phyloP scores from a whole-genome alignment of 1,140 invertebrate genomes.

The Drosophila bocqueti region DNA sequence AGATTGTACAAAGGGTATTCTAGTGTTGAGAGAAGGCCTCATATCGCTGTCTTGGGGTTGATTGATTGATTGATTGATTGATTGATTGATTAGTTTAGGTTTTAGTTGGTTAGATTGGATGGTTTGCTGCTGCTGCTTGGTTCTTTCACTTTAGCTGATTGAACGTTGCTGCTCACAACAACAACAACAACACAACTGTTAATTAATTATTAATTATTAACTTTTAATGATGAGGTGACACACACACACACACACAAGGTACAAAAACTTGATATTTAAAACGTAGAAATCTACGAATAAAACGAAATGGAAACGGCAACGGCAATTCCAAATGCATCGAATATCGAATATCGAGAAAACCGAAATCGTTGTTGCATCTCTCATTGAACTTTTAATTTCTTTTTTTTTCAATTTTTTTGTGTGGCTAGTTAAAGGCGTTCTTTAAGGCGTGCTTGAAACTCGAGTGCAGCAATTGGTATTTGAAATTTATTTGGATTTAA shows the following conservation, averaged over 20 bases:
- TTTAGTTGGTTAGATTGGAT: conserved; percentile 14
- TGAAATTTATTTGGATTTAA: conserved; percentile 25
- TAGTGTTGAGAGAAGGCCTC: conserved; percentile 80
- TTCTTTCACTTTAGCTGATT: conserved; percentile 12
- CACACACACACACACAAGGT: conserved; percentile 12
- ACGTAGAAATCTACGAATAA: conserved; percentile 34
- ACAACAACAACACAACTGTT: conserved; percentile 17
- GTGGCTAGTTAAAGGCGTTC: conserved; percentile 7
- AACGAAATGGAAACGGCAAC: conserved; percentile 31
- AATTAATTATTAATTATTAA: conserved; percentile 8
- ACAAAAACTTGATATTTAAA: conserved; percentile 29
- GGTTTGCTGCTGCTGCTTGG: conserved; percentile 22
- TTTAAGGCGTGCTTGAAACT: conserved; percentile 44
- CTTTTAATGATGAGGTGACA: conserved; percentile 32
- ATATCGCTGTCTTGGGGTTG: conserved; percentile 54
- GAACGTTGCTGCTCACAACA: conserved; percentile 9
- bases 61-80: conserved; percentile 28
- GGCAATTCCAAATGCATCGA: conserved; percentile 24
- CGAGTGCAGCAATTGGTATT: conserved; percentile 40
- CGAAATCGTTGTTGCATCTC: conserved; percentile 4
- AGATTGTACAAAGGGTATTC: conserved; percentile 81
- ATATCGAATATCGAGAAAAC: conserved; percentile 4
- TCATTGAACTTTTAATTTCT: not conserved
- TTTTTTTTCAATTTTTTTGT: not conserved
- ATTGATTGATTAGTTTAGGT: conserved; percentile 21